Evolutionary conservation across 2,888 invertebrate species (phyloP).

Genomic region (Drosophila falleni): DNA sequence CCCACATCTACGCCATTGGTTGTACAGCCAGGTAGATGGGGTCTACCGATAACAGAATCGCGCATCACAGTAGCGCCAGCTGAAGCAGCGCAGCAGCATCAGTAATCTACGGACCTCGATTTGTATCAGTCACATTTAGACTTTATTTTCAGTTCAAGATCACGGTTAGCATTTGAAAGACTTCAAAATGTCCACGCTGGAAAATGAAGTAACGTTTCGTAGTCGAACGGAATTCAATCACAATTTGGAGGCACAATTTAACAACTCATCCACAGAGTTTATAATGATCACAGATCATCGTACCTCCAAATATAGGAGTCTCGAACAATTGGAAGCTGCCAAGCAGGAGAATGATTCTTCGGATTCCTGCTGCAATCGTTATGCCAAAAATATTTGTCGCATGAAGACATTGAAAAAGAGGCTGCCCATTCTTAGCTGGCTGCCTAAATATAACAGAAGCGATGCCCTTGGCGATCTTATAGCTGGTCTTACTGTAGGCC

Average conservation of each 20-base stretch:
- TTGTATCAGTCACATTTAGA: slow-evolving; percentile 41
- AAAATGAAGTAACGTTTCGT: slow-evolving; percentile 75
- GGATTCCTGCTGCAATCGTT: slow-evolving; percentile 48
- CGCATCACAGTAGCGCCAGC: slow-evolving; percentile 54
- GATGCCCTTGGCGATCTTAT: slow-evolving; percentile 94
- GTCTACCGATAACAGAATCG: slow-evolving; percentile 63
- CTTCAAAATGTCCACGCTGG: slow-evolving; percentile 76
- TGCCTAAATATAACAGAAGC: slow-evolving; percentile 90
- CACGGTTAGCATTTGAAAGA: slow-evolving; percentile 1
- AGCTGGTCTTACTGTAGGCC: slow-evolving; percentile 96
- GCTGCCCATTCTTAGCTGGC: slow-evolving; percentile 91
- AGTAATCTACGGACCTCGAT: slow-evolving; percentile 18
- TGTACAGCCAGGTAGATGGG: slow-evolving; percentile 58
- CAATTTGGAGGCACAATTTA: slow-evolving; percentile 77
- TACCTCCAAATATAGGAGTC: slow-evolving; percentile 76
- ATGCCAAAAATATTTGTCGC: slow-evolving; percentile 86
- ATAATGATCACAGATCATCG: slow-evolving; percentile 82
- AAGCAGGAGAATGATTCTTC: slow-evolving; percentile 28
- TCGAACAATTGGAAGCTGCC: slow-evolving; percentile 66
- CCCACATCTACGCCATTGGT: slow-evolving; percentile 72
- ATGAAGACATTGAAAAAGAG: slow-evolving; percentile 90
- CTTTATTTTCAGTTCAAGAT: slow-evolving; percentile 38
- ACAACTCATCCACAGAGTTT: slow-evolving; percentile 82
- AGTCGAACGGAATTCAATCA: slow-evolving; percentile 65
- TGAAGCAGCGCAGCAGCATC: slow-evolving; percentile 12